Percentiles rank a stretch among this genome's conserved stretches.
phyloP scores from a whole-genome alignment of 1,140 invertebrate species.

The Ylistrum balloti region DNA sequence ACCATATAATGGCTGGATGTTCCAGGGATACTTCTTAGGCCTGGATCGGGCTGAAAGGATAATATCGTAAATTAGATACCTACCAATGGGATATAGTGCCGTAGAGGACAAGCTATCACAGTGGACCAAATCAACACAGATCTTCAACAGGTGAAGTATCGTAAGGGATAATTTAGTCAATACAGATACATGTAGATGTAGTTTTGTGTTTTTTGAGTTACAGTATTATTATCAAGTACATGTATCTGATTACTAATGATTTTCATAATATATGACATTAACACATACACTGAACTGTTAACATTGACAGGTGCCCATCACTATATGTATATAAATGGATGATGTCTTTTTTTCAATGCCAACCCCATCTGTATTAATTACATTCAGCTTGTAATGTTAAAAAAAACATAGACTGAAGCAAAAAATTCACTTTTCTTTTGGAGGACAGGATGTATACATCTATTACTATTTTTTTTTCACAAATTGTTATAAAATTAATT shows the following conservation, averaged over 20 bases:
- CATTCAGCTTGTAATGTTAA: no score
- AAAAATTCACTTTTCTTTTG: no score
- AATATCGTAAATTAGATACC: neutral
- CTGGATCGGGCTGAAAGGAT: neutral
- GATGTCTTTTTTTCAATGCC: no score
- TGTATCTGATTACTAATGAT: neutral
- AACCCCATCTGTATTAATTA: no score
- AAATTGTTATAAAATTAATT: no score
- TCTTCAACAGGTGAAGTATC: conserved; percentile 3
- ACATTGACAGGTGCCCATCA: neutral
- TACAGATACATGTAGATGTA: neutral
- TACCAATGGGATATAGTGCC: neutral
- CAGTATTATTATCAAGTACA: neutral
- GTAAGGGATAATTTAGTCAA: neutral
- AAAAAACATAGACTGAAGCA: no score
- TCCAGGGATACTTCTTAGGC: neutral
- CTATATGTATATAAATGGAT: no score
- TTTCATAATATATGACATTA: neutral
- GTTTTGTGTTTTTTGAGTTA: no score
- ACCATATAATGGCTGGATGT: neutral
- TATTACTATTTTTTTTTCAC: no score
- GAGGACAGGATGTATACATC: no score
- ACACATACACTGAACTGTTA: no score
- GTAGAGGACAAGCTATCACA: neutral
- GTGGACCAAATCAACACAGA: neutral